Conservation (phyloP, 2,888 invertebrate genomes). For the Pandemis cinnamomeana region DNA sequence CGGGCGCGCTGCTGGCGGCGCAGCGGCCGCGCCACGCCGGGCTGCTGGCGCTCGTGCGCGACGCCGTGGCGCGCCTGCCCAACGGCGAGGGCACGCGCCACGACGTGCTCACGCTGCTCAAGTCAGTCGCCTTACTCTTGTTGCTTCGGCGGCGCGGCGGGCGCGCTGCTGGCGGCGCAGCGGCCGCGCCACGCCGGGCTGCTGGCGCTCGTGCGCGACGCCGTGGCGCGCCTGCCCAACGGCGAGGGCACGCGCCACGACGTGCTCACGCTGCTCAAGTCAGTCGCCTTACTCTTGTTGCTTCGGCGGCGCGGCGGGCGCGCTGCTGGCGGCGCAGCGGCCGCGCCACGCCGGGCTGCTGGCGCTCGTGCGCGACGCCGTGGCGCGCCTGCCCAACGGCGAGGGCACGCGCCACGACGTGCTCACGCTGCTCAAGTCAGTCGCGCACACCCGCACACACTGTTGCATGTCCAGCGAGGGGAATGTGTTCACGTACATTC, state of each 20-base stretch:
- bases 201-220: constrained; percentile 92
- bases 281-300: constrained; percentile 33
- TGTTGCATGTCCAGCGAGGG: no score
- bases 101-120: constrained; percentile 95
- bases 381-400: constrained; percentile 96
- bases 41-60: constrained; percentile 91
- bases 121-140: constrained; percentile 51
- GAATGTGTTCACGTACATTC: no score
- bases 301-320: constrained; percentile 82
- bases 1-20: constrained; percentile 90
- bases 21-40: constrained; percentile 96
- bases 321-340: constrained; percentile 90
- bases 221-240: constrained; percentile 96
- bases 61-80: constrained; percentile 96
- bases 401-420: constrained; percentile 97
- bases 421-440: constrained; percentile 90
- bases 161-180: constrained; percentile 91
- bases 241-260: constrained; percentile 97
- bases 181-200: constrained; percentile 96
- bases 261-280: constrained; percentile 92
- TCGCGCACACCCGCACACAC: no score
- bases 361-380: constrained; percentile 93
- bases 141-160: constrained; percentile 69
- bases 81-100: constrained; percentile 97
- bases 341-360: constrained; percentile 96